phyloP scores from a whole-genome alignment of 2,113 vertebrate species.

The Acanthochromis polyacanthus region DNA sequence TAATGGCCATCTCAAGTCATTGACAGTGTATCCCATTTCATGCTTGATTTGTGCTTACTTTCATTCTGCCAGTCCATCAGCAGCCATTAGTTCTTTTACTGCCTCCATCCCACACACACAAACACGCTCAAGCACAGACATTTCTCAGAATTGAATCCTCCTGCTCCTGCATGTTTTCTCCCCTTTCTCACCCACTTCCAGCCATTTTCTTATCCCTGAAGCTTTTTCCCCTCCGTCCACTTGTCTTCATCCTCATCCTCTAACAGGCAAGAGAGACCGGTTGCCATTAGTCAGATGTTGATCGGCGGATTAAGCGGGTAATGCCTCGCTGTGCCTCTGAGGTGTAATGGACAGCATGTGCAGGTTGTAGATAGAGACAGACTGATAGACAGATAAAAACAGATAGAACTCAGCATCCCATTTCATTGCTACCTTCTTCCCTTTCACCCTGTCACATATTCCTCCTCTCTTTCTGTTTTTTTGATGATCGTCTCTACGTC shows the following conservation, averaged over 20 bases:
- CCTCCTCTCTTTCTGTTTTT: conserved; percentile 56
- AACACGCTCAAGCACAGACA: conserved; percentile 7
- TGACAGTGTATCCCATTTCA: conserved; percentile 51
- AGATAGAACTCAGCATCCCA: conserved; percentile 43
- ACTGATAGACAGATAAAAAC: conserved; percentile 73
- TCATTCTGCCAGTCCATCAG: conserved; percentile 58
- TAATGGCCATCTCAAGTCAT: conserved; percentile 39
- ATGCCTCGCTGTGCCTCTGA: conserved; percentile 54
- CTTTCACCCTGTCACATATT: conserved; percentile 47
- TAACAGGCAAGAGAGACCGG: conserved; percentile 39
- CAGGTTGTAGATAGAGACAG: conserved; percentile 69
- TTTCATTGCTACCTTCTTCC: conserved; percentile 49
- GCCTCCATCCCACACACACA: conserved; percentile 29
- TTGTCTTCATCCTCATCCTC: conserved; percentile 54
- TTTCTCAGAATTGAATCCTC: conserved; percentile 4
- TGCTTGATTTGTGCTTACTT: conserved; percentile 59
- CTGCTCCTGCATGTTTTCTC: conserved; percentile 37
- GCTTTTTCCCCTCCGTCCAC: not conserved
- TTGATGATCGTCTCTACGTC: conserved; percentile 44
- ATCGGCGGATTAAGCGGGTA: conserved; percentile 52
- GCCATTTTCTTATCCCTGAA: conserved; percentile 13
- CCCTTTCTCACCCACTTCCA: conserved; percentile 19
- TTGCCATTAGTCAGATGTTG: conserved; percentile 51
- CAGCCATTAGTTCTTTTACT: conserved; percentile 47
- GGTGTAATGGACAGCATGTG: conserved; percentile 37